Conservation (phyloP, 2,113 vertebrate genomes). For the Laticauda laticaudata region DNA sequence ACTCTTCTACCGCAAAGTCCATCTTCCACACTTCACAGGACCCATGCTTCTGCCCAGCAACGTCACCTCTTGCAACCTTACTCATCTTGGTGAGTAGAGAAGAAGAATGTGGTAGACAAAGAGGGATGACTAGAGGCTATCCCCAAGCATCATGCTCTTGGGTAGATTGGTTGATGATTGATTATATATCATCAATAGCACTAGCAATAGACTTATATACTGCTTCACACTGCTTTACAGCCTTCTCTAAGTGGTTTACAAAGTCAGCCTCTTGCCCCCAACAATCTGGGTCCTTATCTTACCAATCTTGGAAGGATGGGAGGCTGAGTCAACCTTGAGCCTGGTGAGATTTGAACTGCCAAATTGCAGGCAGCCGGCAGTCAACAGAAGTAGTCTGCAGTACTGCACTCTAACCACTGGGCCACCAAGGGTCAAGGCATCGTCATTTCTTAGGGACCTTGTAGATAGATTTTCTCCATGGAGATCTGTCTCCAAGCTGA, state of each 20-base stretch:
- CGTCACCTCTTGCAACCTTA: conserved; percentile 86
- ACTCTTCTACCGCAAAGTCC: conserved; percentile 87
- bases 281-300: no score
- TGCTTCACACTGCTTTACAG: no score
- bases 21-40: conserved; percentile 78
- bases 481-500: not conserved
- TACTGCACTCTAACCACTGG: no score
- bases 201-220: no score
- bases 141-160: not conserved
- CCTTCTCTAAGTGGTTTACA: no score
- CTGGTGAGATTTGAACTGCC: no score
- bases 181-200: not conserved
- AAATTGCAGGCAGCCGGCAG: no score
- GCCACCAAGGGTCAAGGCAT: not conserved
- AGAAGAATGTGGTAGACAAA: not conserved
- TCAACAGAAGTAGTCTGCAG: no score
- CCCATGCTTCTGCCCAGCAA: conserved; percentile 86
- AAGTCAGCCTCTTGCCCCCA: no score
- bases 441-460: not conserved
- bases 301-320: no score
- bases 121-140: fast-evolving
- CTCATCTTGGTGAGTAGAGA: conserved; percentile 82
- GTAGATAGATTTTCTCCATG: not conserved
- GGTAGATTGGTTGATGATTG: not conserved
- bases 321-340: no score